Evolutionary conservation across 2,888 invertebrate genomes (phyloP), one percentile per base, ranked within the genome.

Genomic region (Eupithecia subfuscata): DNA sequence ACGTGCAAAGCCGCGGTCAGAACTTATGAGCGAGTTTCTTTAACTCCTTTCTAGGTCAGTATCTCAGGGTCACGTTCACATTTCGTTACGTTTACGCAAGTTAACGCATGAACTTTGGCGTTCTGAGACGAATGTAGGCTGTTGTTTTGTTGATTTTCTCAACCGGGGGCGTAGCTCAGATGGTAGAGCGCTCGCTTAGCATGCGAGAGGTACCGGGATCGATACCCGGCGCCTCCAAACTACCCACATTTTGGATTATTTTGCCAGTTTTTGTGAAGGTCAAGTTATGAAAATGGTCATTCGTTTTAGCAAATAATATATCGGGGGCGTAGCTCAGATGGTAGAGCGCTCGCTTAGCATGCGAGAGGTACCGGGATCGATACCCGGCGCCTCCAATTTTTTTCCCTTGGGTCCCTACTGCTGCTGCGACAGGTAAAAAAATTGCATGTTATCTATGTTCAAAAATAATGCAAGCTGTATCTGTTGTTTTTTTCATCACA

Each of bases 151-250:
- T 16, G 0, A 0, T 5, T 16, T 14, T 30, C 5, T 12, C 25
- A 18, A 73, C 70, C 73, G 77, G 77, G 77, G 77, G 77, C 81
- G 81, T 81, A 82, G 82, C 82, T 83, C 82, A 95, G 95, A 95
- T 95, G 95, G 95, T 95, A 95, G 95, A 95, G 95, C 94, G 95
- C 95, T 95, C 95, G 94, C 95, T 95, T 95, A 95, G 94, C 94
- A 95, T 95, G 95, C 89, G 94, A 95, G 95, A 95, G 93, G 95
- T 95, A 95, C 94, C 93, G 94, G 87, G 87, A 87, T 87, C 86
- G 86, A 87, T 86, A 86, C 87, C 86, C 86, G 86, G 87, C 87
- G 87, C 87, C 87, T 87, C 87, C 87, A 87, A 78, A 60, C 2
- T 77, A 79, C 70, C 75, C 75, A 22, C 72, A 64, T 67, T 67